These are phyloP conservation scores for Craniophora ligustri DNA, from an alignment of 2,888 invertebrate species.

Conservation along the genomic window DNA sequence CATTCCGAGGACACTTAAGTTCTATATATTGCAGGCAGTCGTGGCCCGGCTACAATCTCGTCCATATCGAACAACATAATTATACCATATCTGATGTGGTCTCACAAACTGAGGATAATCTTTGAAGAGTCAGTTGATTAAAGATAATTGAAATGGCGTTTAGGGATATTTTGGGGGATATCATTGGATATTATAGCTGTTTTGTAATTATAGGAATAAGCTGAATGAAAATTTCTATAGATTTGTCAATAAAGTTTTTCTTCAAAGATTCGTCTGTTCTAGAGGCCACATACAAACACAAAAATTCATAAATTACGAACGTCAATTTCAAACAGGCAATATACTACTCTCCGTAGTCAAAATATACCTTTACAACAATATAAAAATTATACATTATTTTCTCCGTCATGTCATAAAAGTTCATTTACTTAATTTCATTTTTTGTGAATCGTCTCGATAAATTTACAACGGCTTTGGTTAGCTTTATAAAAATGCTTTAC, in stretches of 20 bases:
- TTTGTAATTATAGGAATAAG: no score
- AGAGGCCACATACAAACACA: constrained; percentile 75
- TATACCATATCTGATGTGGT: constrained; percentile 72
- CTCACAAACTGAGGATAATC: constrained; percentile 62
- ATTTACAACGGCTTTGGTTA: constrained; percentile 72
- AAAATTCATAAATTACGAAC: constrained; percentile 76
- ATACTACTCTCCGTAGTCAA: constrained; percentile 63
- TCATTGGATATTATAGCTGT: no score
- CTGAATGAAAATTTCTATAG: no score
- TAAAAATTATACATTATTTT: constrained; percentile 65
- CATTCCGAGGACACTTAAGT: constrained; percentile 49
- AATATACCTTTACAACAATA: constrained; percentile 65
- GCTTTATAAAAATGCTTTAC: constrained; percentile 58
- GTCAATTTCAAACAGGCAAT: constrained; percentile 79
- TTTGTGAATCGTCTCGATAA: constrained; percentile 69
- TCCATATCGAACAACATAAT: constrained; percentile 73
- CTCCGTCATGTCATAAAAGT: constrained; percentile 73
- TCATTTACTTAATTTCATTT: constrained; percentile 82
- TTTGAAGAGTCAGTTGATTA: constrained; percentile 11
- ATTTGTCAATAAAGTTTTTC: not conserved
- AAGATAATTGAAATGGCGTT: not conserved
- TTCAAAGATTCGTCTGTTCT: constrained; percentile 56
- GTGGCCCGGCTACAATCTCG: constrained; percentile 35
- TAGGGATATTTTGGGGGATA: no score
- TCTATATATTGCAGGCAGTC: constrained; percentile 54